These are phyloP conservation scores for Agonopterix alstromeriana DNA, from an alignment of 2,888 invertebrate genomes.

Conservation along the genomic window DNA sequence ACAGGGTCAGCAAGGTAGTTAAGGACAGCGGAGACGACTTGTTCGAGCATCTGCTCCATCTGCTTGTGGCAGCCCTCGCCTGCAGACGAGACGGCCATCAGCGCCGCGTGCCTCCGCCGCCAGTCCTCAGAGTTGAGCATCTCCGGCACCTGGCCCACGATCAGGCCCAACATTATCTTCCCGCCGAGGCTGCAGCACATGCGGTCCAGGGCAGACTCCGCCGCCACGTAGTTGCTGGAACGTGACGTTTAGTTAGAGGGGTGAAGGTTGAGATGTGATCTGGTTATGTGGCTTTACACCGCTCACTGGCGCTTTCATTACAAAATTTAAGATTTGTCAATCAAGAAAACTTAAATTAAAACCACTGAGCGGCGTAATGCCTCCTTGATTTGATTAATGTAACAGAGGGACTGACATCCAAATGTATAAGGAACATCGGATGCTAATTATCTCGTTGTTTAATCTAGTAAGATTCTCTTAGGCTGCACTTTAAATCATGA, in stretches of 20 bases:
- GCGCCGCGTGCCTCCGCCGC: conserved; percentile 95
- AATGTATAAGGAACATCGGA: conserved; percentile 43
- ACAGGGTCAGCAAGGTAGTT: conserved; percentile 90
- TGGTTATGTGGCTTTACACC: no score
- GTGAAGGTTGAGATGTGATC: no score
- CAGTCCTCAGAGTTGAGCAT: conserved; percentile 92
- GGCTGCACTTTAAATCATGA: conserved; percentile 26
- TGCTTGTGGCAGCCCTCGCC: conserved; percentile 99
- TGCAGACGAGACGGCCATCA: conserved; percentile 98
- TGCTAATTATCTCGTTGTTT: conserved; percentile 67
- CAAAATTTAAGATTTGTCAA: no score
- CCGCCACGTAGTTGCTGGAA: conserved; percentile 92
- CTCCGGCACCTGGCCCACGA: conserved; percentile 88
- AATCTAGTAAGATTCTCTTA: conserved; percentile 49
- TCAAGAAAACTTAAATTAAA: no score
- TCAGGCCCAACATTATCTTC: conserved; percentile 91
- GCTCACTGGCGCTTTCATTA: no score
- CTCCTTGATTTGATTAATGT: conserved; percentile 22
- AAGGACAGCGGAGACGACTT: conserved; percentile 93
- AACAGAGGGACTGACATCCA: conserved; percentile 67
- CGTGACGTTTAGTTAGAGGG: background rate
- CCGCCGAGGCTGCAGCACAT: conserved; percentile 98
- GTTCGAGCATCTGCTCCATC: conserved; percentile 96
- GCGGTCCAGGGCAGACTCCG: conserved; percentile 97
- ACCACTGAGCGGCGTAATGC: no score